Percentiles rank a stretch among this genome's conserved stretches.
Conservation (phyloP, 2,113 vertebrate species). For the Melierax canorus region DNA sequence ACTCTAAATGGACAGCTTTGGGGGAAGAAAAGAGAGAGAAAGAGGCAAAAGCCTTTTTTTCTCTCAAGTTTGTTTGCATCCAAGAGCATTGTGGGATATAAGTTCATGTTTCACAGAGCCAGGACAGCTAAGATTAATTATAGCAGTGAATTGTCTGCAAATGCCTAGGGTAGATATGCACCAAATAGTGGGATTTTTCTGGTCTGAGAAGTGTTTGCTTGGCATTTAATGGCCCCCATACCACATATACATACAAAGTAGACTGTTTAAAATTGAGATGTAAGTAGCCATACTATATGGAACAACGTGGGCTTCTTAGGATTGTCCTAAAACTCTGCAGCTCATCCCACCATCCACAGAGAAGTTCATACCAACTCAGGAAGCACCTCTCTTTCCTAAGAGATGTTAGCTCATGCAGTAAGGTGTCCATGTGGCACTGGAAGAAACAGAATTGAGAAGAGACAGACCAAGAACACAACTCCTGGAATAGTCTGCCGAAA, state of each 20-base stretch:
- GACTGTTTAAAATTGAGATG: neutral
- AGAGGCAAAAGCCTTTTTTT: neutral
- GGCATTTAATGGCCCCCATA: neutral
- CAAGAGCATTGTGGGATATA: constrained; percentile 6
- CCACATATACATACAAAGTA: neutral
- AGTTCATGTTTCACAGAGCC: constrained; percentile 23
- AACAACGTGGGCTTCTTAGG: neutral
- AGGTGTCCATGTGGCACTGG: neutral
- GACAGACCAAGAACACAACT: neutral
- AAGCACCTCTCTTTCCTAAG: neutral
- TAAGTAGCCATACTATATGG: neutral
- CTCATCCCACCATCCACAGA: neutral
- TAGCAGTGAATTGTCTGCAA: constrained; percentile 1
- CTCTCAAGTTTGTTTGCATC: neutral
- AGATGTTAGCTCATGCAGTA: neutral
- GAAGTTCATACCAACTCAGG: neutral
- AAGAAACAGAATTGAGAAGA: neutral
- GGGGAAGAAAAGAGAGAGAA: neutral
- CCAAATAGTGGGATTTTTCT: neutral
- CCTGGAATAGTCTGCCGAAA: neutral
- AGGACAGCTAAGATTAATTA: constrained; percentile 43
- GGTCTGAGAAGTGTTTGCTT: neutral
- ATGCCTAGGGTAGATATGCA: neutral
- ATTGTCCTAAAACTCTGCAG: neutral
- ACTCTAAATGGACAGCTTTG: neutral